phyloP scores from a whole-genome alignment of 2,113 vertebrate genomes.

The Bombycilla garrulus region DNA sequence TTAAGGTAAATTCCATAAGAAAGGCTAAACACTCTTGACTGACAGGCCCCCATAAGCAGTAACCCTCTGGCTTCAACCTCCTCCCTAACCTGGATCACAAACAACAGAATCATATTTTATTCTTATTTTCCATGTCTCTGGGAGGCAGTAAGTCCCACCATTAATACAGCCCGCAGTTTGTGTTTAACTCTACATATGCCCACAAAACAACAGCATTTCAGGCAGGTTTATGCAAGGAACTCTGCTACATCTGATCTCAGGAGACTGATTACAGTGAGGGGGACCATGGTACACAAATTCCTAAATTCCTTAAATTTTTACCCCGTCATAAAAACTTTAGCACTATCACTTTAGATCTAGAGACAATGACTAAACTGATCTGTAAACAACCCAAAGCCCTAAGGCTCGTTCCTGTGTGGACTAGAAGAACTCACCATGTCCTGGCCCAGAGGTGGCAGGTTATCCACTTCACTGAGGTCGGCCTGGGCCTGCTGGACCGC shows the following conservation, averaged over 20 bases:
- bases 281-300: neutral
- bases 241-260: neutral
- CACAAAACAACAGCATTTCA: neutral
- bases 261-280: neutral
- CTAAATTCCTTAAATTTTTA: no score
- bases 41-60: neutral
- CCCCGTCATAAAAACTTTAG: neutral
- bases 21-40: neutral
- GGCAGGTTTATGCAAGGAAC: neutral
- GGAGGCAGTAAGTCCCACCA: neutral
- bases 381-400: neutral
- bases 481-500: slow-evolving; percentile 94
- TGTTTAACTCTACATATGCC: neutral
- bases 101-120: neutral
- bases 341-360: neutral
- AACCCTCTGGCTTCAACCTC: neutral
- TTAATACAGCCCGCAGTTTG: neutral
- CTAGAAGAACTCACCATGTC: slow-evolving; percentile 86
- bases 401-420: neutral
- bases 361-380: neutral
- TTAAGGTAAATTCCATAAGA: neutral
- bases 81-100: neutral
- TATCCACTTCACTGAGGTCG: slow-evolving; percentile 90
- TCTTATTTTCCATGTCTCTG: neutral
- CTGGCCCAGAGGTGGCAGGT: slow-evolving; percentile 92